These are phyloP conservation scores for Mystacornis crossleyi DNA, from an alignment of 2,113 vertebrate genomes.

Conservation along the genomic window DNA sequence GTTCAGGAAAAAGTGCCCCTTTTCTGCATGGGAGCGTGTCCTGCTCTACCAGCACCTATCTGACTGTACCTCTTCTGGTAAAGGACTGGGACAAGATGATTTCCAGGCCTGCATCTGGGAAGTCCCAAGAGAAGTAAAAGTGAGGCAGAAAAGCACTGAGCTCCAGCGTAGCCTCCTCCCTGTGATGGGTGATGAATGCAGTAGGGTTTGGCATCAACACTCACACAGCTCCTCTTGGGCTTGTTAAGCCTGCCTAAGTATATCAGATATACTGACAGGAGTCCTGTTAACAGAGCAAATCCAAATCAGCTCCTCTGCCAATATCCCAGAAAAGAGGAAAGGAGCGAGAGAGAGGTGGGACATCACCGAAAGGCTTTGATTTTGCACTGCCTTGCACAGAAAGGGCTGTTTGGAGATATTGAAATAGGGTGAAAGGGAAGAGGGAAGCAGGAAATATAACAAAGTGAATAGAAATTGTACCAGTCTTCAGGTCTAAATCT, in stretches of 20 bases:
- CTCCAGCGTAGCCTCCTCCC: accelerated
- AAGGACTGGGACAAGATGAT: neutral
- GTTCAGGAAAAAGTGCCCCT: accelerated
- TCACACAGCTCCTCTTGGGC: neutral
- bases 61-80: neutral
- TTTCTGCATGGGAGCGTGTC: neutral
- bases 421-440: neutral
- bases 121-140: neutral
- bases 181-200: neutral
- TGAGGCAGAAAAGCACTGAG: neutral
- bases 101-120: neutral
- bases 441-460: neutral
- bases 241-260: neutral
- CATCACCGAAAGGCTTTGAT: neutral
- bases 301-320: neutral
- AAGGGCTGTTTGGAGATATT: neutral
- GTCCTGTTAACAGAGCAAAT: neutral
- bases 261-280: neutral
- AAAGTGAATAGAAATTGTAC: neutral
- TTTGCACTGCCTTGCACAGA: neutral
- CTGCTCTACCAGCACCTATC: neutral
- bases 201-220: neutral
- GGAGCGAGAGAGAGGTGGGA: neutral
- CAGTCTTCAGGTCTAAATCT: neutral
- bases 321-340: neutral